phyloP scores from a whole-genome alignment of 2,888 invertebrate species.

The Ophion ventricosus region DNA sequence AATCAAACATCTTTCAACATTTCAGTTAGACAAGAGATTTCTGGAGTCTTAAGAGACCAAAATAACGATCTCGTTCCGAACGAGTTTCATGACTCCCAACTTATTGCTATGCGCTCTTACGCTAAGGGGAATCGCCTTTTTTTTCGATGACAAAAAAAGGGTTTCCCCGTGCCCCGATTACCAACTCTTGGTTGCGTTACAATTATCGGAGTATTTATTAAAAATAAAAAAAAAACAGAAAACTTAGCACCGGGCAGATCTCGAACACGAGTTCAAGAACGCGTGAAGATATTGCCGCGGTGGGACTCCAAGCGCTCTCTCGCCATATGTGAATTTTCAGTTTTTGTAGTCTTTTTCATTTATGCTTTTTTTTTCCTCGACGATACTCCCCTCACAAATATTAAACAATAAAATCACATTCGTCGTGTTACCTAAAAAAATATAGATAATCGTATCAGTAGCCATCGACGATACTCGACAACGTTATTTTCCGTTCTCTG shows the following conservation, averaged over 20 bases:
- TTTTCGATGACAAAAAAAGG: conserved; percentile 26
- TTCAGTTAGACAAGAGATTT: conserved; percentile 29
- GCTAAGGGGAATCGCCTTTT: conserved; percentile 16
- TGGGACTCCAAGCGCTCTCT: conserved; percentile 16
- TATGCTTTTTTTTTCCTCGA: conserved; percentile 32
- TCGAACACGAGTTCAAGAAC: conserved; percentile 43
- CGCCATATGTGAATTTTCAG: conserved; percentile 8
- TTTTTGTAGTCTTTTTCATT: conserved; percentile 1
- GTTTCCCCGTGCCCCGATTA: conserved; percentile 1
- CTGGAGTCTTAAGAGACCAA: conserved; percentile 19
- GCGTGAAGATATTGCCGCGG: conserved; percentile 41
- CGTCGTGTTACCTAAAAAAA: conserved; percentile 64
- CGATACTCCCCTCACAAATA: conserved; percentile 44
- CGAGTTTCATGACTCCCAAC: conserved; percentile 34
- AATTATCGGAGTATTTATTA: conserved; percentile 1
- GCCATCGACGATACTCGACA: conserved; percentile 55
- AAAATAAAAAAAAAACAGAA: conserved; percentile 41
- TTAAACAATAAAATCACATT: conserved; percentile 66
- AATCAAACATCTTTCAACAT: conserved; percentile 27
- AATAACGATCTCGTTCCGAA: conserved; percentile 32
- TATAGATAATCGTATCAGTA: conserved; percentile 59
- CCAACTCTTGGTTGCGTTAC: conserved; percentile 20
- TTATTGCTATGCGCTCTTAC: conserved; percentile 53
- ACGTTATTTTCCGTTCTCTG: conserved; percentile 34
- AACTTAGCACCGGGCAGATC: conserved; percentile 57